Evolutionary conservation across 2,113 vertebrate genomes (phyloP), one percentile per base, ranked within the genome.

Genomic region (Ptilorrhoa leucosticta): DNA sequence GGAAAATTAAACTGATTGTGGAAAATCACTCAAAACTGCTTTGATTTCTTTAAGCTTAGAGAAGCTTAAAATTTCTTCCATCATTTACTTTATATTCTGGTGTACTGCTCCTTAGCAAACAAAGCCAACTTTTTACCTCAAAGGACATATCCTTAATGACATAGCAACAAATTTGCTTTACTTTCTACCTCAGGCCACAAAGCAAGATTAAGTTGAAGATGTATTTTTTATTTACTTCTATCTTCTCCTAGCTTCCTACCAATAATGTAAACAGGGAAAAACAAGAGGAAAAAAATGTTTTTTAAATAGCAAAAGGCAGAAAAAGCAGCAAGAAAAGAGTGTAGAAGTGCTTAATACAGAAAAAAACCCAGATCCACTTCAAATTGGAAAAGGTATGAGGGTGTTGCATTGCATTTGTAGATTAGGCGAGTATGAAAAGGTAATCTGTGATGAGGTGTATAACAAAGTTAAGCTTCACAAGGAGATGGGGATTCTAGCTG

Each of bases 281-380:
- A 21, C 8, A 44, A 5, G 9, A 40, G 14, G 1, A 28, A 22
- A 13, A 30, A 24, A 18, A 6, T 1, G 13, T 9, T 2, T 35
- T 69, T 81, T 73, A 70, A 65, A 58, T 70, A 69, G 4, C 7
- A 57, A 78, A 31, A 73, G 15, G 37, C 4, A 63, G n/a, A 57
- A 72, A 73, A 58, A 50, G 2, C 13, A 65, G 1, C 9, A 88
- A 83, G 16, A 77, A 58, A 21, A 88, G 10, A 28, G 4, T 53
- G 9, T 24, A 0, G 28, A 48, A 66, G 15, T 81, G 20, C 13
- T 42, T 79, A 71, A 71, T 33, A 44, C 2, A 63, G 6, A 37
- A 69, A 48, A 39, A 58, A n/a, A 2, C 23, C n/a, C n/a, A 53
- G 35, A 79, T 3, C 1, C 42, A 5, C 4, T 68, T 82, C 15